A percentile compares a stretch with the other conserved stretches of the same genome.
Evolutionary conservation across 2,888 invertebrate species (phyloP).

Genomic region (Bursaphelenchus okinawaensis): DNA sequence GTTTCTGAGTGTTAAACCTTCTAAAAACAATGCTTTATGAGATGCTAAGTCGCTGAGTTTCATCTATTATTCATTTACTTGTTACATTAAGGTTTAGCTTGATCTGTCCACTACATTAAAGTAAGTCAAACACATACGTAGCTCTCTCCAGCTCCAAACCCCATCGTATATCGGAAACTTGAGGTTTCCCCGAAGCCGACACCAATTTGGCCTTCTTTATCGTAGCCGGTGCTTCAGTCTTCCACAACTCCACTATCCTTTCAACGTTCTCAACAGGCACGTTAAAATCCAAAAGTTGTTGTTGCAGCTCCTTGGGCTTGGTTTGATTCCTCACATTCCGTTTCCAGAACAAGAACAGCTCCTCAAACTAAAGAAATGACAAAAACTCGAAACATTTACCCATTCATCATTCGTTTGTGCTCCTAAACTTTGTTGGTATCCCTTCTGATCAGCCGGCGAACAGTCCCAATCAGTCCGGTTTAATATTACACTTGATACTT

Average conservation of each 20-base stretch:
- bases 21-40: no score
- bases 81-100: no score
- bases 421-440: no score
- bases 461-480: not conserved
- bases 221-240: not conserved
- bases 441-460: no score
- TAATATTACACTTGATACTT: not conserved
- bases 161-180: constrained; percentile 4
- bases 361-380: constrained; percentile 4
- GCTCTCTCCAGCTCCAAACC: constrained; percentile 8
- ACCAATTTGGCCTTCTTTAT: not conserved
- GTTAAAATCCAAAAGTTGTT: not conserved
- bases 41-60: no score
- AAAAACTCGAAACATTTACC: no score
- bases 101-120: not conserved
- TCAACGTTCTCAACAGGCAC: not conserved
- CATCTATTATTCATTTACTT: no score
- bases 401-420: no score
- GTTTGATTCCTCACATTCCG: not conserved
- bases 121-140: not conserved
- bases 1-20: not conserved
- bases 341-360: constrained; percentile 1
- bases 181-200: constrained; percentile 1
- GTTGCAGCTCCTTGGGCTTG: not conserved
- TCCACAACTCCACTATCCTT: not conserved